phyloP scores from a whole-genome alignment of 1,140 invertebrate genomes.

The Leptinotarsa defecta region DNA sequence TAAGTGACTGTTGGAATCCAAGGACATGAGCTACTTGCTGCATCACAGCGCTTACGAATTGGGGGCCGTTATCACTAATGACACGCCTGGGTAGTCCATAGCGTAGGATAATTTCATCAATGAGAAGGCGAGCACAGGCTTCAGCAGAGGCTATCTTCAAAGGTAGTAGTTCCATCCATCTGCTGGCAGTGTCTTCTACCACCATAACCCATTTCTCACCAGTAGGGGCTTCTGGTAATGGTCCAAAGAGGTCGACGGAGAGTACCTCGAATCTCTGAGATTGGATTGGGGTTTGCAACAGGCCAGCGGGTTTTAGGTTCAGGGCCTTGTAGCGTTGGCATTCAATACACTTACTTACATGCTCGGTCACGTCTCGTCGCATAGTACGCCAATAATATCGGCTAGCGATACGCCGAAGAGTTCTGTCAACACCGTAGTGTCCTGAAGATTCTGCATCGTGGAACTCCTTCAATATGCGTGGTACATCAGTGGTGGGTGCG shows the following conservation, averaged over 20 bases:
- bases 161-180: conserved; percentile 37
- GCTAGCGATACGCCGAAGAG: conserved; percentile 8
- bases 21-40: conserved; percentile 45
- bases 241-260: conserved; percentile 47
- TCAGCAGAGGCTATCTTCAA: conserved; percentile 35
- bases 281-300: conserved; percentile 44
- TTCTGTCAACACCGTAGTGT: too few species aligned
- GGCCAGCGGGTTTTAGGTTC: conserved; percentile 43
- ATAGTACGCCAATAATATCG: conserved; percentile 30
- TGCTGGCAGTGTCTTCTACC: conserved; percentile 35
- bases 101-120: conserved; percentile 40
- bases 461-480: too few species aligned
- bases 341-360: conserved; percentile 26
- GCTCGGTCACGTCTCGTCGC: conserved; percentile 16
- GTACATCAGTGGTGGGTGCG: too few species aligned
- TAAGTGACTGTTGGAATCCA: conserved; percentile 48
- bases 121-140: conserved; percentile 33
- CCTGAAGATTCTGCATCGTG: too few species aligned
- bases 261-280: conserved; percentile 45
- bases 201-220: conserved; percentile 34
- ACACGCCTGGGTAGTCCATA: conserved; percentile 30
- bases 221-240: conserved; percentile 27
- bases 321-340: conserved; percentile 24
- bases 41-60: conserved; percentile 38
- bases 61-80: conserved; percentile 27